These are phyloP conservation scores for Steinernema khuongi DNA, from an alignment of 1,140 invertebrate genomes.

Conservation along the genomic window DNA sequence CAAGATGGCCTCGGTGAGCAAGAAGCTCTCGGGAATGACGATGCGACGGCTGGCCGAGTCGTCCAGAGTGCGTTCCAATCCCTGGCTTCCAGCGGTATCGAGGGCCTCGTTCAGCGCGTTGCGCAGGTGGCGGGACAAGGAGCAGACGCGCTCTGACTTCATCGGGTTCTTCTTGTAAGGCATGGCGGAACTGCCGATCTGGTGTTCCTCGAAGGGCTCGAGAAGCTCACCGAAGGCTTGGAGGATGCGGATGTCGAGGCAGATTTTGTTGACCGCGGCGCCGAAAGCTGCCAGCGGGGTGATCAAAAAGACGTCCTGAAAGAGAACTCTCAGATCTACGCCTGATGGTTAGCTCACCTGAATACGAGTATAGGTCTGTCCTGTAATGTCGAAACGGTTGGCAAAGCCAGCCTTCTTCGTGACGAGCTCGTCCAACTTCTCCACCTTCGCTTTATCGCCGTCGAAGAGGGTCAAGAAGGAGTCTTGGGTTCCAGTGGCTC, in stretches of 20 bases:
- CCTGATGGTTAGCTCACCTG: constrained; percentile 70
- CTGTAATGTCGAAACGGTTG: constrained; percentile 61
- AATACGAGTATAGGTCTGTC: constrained; percentile 93
- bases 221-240: constrained; percentile 73
- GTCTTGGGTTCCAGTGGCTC: constrained; percentile 81
- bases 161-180: constrained; percentile 98
- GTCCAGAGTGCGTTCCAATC: constrained; percentile 94
- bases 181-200: constrained; percentile 71
- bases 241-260: constrained; percentile 50
- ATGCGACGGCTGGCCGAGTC: constrained; percentile 91
- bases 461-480: constrained; percentile 91
- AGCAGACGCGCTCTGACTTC: constrained; percentile 85
- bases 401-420: constrained; percentile 81
- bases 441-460: constrained; percentile 66
- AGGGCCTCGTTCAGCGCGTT: constrained; percentile 40
- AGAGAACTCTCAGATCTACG: too few relatives aligned
- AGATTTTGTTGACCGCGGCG: constrained; percentile 49
- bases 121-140: constrained; percentile 68
- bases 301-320: constrained; percentile 79
- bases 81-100: constrained; percentile 71
- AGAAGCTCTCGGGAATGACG: constrained; percentile 82
- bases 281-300: constrained; percentile 58
- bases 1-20: constrained; percentile 81
- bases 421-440: constrained; percentile 74
- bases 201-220: constrained; percentile 88